Conservation (phyloP, 2,888 invertebrate species). For the Xestoiulus laeticollis region DNA sequence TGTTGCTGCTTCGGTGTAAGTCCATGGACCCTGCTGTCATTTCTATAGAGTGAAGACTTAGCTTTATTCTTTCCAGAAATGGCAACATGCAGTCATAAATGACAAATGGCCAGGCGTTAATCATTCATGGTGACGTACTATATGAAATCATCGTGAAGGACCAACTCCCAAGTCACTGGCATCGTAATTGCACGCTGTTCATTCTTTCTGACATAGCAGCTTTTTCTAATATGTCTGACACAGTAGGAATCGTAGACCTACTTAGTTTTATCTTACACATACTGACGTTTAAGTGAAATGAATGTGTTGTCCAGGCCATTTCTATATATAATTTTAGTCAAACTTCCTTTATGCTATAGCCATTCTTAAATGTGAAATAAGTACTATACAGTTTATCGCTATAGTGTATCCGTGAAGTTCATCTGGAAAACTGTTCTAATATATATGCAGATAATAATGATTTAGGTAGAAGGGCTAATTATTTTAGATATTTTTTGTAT, state of each 20-base stretch:
- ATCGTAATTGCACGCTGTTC: background rate
- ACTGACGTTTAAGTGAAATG: background rate
- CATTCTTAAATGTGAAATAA: no score
- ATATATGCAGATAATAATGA: no score
- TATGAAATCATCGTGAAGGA: constrained; percentile 23
- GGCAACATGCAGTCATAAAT: constrained; percentile 22
- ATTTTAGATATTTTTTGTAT: no score
- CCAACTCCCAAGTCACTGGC: constrained; percentile 20
- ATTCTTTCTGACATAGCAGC: background rate
- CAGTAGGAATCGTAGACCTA: background rate
- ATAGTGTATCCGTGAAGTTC: no score
- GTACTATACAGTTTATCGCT: no score
- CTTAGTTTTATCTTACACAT: background rate
- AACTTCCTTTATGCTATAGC: no score
- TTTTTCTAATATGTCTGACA: constrained; percentile 13
- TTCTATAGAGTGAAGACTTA: background rate
- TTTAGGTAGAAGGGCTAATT: no score
- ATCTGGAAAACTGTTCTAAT: no score
- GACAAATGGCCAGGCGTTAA: constrained; percentile 10
- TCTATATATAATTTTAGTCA: no score
- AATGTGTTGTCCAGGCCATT: no score
- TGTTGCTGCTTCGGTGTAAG: background rate
- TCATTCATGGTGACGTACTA: background rate
- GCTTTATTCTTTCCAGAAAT: constrained; percentile 22
- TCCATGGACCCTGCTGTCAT: constrained; percentile 5